Evolutionary conservation across 2,113 vertebrate genomes (phyloP), one percentile per base, ranked within the genome.

Genomic region (Dipodomys spectabilis): DNA sequence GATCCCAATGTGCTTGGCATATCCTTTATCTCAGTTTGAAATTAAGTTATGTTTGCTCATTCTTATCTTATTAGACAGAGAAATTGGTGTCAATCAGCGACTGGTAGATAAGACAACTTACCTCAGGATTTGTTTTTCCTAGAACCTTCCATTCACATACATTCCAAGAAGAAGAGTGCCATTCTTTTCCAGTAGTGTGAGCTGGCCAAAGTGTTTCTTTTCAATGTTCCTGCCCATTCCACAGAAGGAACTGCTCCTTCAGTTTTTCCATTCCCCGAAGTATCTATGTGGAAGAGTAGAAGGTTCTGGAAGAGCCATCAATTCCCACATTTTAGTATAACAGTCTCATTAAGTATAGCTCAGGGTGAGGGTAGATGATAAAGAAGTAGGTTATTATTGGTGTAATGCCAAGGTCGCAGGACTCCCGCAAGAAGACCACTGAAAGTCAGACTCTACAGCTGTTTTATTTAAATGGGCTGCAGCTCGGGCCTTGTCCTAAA

Each of bases 21-120:
- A 88, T 84, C n/a, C 39, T 88, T 72, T 87, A 57, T 94, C 35
- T 45, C n/a, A 13, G 18, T n/a, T 86, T 94, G 83, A 4, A 80
- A 69, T 60, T 67, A 7, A 39, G 13, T 27, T 27, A 9, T 45
- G n/a, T 2, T n/a, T 27, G 6, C 13, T 80, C 28, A 30, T 84
- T 90, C n/a, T 74, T 64, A 44, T 27, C 86, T 86, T 74, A 68
- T 53, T 81, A 67, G 57, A 22, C 77, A 93, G 67, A 23, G 49
- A 84, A 57, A 30, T 67, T 30, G 2, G 23, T 90, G 28, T 88
- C 30, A 20, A 71, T 89, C 35, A 53, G 57, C 28, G 69, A 81
- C 0, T 64, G 1, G 20, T 25, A 57, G 45, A 23, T 7, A 30
- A 74, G 71, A 87, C 44, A 67, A 27, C 23, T 30, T 49, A 32